These are phyloP conservation scores for Sebastes fasciatus DNA, from an alignment of 2,113 vertebrate genomes.

Conservation along the genomic window DNA sequence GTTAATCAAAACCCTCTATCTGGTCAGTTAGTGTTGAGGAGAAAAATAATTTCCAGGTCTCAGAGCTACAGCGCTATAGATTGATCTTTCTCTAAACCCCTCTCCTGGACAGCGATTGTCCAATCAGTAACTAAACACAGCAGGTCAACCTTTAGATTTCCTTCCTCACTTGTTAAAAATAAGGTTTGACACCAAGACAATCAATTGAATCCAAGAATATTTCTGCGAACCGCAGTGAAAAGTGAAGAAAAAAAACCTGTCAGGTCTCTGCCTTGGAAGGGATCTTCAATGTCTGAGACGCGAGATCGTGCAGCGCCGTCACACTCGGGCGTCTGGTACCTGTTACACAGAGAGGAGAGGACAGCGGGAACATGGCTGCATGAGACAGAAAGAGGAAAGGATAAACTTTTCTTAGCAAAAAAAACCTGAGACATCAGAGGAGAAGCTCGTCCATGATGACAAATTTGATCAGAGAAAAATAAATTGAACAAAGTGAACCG, in stretches of 20 bases:
- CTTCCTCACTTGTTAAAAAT: background rate
- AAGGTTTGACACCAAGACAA: background rate
- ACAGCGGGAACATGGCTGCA: conserved; percentile 18
- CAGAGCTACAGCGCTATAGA: background rate
- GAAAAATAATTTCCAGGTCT: background rate
- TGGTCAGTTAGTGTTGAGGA: background rate
- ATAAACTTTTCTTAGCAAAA: background rate
- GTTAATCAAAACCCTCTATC: background rate
- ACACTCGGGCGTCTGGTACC: conserved; percentile 95
- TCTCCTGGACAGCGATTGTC: background rate
- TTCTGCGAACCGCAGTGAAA: background rate
- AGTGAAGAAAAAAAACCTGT: conserved; percentile 84
- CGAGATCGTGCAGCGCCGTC: conserved; percentile 90
- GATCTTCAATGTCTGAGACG: conserved; percentile 88
- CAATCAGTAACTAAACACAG: background rate
- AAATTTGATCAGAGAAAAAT: conserved; percentile 1
- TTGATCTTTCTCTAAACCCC: background rate
- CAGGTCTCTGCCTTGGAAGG: conserved; percentile 94
- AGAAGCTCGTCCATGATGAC: background rate
- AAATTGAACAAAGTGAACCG: background rate
- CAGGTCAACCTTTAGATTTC: background rate
- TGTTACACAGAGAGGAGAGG: conserved; percentile 71
- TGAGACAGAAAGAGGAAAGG: conserved; percentile 11
- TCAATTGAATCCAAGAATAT: background rate
- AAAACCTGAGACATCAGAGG: conserved; percentile 4